Evolutionary conservation across 2,888 invertebrate species (phyloP), one percentile per base, ranked within the genome.

Genomic region (Blomia tropicalis): DNA sequence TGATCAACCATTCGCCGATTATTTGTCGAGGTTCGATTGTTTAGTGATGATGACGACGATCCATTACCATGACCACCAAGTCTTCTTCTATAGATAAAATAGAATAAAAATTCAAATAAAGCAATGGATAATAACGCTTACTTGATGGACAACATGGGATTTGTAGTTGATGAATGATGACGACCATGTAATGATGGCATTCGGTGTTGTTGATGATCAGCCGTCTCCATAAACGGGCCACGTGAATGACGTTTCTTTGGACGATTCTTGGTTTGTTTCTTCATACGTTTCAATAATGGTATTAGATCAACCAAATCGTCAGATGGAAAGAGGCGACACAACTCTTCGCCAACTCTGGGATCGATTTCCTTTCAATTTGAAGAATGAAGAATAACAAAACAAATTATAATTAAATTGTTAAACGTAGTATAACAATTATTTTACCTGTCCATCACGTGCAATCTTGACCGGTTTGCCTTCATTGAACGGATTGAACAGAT

Each of bases 351-450:
- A 61, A 91, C 88, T 73, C 87, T 82, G 2, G 93, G 92, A 73
- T 95, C 95, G 69, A 96, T 90, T 79, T 95, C 95, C 79, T 95
- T n/a, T n/a, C n/a, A n/a, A n/a, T n/a, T n/a, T n/a, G n/a, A n/a
- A 29, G 11, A 23, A 51, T 43, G 56, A 43, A 25, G n/a, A n/a
- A 3, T 22, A 43, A 22, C 31, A 54, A 63, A 14, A 64, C 29
- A n/a, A 59, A 58, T 58, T 25, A n/a, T 41, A 17, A 3, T 1
- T 44, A 59, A 25, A 29, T 22, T 36, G 7, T 14, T 11, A 51
- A 29, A 59, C 43, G 27, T 32, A 11, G 29, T 3, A 36, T 31
- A 23, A 53, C 43, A 17, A 51, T 32, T 47, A 47, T 25, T 43
- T 54, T 71, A 77, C 78, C 74, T 79, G 79, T 64, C 96, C 96